phyloP scores from a whole-genome alignment of 2,797 vertebrate species.

The Cryptoprocta ferox region DNA sequence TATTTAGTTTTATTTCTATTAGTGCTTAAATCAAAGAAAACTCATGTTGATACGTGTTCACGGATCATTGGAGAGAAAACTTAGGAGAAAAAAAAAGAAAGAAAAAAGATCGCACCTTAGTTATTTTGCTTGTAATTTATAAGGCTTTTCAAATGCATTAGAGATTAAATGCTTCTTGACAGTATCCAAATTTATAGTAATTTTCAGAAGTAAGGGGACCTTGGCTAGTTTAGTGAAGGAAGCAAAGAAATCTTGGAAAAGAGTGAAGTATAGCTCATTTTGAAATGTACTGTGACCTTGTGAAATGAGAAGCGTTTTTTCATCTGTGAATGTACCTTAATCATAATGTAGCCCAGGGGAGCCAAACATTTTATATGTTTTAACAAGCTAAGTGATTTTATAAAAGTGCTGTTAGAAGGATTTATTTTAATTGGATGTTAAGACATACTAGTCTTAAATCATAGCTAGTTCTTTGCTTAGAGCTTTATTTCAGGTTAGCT shows the following conservation, averaged over 20 bases:
- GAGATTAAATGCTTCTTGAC: slow-evolving; percentile 38
- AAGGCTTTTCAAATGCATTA: slow-evolving; percentile 15
- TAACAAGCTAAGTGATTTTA: slow-evolving; percentile 83
- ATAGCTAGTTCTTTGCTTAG: slow-evolving; percentile 56
- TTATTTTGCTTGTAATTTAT: slow-evolving; percentile 58
- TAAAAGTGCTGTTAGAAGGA: slow-evolving; percentile 79
- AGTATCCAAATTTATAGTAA: slow-evolving; percentile 60
- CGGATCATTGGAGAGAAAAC: neutral
- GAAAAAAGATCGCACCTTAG: neutral
- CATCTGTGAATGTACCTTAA: slow-evolving; percentile 63
- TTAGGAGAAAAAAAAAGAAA: neutral
- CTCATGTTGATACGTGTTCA: neutral
- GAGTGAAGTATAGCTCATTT: slow-evolving; percentile 16
- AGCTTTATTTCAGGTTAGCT: slow-evolving; percentile 63
- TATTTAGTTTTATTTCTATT: neutral
- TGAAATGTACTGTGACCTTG: slow-evolving; percentile 69
- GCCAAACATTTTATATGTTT: slow-evolving; percentile 80
- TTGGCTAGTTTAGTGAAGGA: slow-evolving; percentile 31
- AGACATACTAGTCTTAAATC: slow-evolving; percentile 76
- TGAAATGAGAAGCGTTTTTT: slow-evolving; percentile 64
- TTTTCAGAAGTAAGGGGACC: neutral
- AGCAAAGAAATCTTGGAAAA: slow-evolving; percentile 61
- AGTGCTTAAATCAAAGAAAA: neutral
- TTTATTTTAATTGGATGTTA: slow-evolving; percentile 83
- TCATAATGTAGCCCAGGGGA: slow-evolving; percentile 75